phyloP scores from a whole-genome alignment of 1,140 invertebrate species.

The Battus philenor region DNA sequence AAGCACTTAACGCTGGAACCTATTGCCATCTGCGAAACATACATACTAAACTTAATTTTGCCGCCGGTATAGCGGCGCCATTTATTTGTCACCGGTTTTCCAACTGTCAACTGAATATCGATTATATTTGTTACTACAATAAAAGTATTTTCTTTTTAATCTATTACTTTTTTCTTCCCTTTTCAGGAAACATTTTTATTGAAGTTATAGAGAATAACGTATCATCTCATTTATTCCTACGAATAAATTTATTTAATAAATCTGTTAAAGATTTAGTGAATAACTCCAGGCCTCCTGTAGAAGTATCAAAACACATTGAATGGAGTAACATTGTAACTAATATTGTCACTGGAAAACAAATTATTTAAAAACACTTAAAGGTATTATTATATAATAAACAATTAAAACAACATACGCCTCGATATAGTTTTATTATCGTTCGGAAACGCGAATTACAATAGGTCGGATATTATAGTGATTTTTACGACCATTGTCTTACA shows the following conservation, averaged over 20 bases:
- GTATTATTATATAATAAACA: conserved; percentile 7
- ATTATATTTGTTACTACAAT: too few species aligned
- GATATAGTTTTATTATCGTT: conserved; percentile 59
- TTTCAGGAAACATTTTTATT: conserved; percentile 50
- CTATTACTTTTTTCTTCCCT: conserved; percentile 8
- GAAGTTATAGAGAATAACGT: conserved; percentile 37
- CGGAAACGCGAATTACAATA: conserved; percentile 56
- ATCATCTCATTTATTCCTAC: conserved; percentile 33
- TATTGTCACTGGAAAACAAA: conserved; percentile 58
- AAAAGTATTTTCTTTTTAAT: neutral
- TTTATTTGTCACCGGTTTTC: neutral
- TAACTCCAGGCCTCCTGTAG: conserved; percentile 47
- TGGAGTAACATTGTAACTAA: conserved; percentile 54
- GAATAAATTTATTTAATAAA: conserved; percentile 45
- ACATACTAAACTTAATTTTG: too few species aligned
- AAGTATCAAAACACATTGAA: conserved; percentile 42
- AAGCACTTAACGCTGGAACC: too few species aligned
- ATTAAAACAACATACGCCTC: conserved; percentile 37
- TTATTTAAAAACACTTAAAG: conserved; percentile 29
- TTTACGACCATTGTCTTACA: too few species aligned
- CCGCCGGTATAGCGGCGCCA: too few species aligned
- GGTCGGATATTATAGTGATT: too few species aligned
- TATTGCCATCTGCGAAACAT: too few species aligned
- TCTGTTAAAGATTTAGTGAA: conserved; percentile 42
- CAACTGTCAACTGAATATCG: neutral